A percentile compares a stretch with the other conserved stretches of the same genome.
phyloP scores from a whole-genome alignment of 2,797 vertebrate genomes.

The Loriculus beryllinus region DNA sequence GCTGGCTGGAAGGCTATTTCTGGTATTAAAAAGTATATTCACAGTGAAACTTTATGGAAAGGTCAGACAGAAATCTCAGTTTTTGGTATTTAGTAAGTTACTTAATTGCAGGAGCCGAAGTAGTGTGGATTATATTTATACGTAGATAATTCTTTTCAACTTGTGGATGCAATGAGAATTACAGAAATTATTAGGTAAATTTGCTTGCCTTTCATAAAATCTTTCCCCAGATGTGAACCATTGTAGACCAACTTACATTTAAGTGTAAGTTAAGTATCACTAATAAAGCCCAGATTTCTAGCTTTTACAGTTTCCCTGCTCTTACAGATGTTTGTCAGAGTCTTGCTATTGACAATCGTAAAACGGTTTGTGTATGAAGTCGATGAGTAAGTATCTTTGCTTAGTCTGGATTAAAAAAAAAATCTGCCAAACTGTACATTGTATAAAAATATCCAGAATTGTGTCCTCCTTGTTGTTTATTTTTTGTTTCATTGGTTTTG shows the following conservation, averaged over 20 bases:
- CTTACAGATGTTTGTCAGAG: conserved; percentile 64
- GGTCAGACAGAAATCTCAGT: background rate
- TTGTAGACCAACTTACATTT: conserved; percentile 38
- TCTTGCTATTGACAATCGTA: conserved; percentile 64
- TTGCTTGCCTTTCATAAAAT: background rate
- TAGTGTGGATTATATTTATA: background rate
- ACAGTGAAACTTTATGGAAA: background rate
- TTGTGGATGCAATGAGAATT: background rate
- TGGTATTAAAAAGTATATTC: background rate
- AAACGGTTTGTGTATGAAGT: conserved; percentile 59
- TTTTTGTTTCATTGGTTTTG: conserved; percentile 40
- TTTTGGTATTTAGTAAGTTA: background rate
- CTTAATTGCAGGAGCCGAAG: background rate
- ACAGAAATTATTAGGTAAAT: background rate
- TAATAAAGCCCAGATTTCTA: conserved; percentile 53
- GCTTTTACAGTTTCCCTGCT: conserved; percentile 65
- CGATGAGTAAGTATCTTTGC: conserved; percentile 52
- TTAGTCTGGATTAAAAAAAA: conserved; percentile 21
- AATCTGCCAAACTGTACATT: conserved; percentile 37
- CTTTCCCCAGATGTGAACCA: background rate
- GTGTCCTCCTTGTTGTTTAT: conserved; percentile 30
- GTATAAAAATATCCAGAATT: conserved; percentile 50
- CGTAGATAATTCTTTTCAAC: background rate
- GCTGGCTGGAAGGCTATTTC: background rate
- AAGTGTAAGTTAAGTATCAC: conserved; percentile 26